phyloP scores from a whole-genome alignment of 2,113 vertebrate species.

The Rhineura floridana region DNA sequence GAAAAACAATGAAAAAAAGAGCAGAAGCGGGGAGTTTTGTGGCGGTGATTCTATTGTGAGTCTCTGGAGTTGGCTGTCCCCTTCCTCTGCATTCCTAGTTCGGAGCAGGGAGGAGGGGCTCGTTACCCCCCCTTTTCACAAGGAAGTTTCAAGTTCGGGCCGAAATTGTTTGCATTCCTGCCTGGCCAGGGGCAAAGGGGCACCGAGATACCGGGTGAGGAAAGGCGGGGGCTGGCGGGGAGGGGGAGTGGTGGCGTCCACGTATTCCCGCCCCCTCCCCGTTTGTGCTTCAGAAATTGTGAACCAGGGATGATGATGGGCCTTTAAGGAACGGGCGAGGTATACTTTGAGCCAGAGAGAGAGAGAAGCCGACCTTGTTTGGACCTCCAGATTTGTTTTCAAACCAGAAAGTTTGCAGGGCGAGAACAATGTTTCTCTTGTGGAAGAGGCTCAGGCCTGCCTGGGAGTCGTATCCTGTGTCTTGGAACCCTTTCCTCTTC shows the following conservation, averaged over 20 bases:
- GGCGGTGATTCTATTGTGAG: conserved; percentile 1
- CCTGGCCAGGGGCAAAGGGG: not conserved
- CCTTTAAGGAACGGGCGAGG: not conserved
- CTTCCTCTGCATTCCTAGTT: too few relatives aligned
- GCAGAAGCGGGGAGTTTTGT: not conserved
- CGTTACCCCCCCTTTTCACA: not conserved
- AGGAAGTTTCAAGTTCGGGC: not conserved
- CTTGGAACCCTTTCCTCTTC: not conserved
- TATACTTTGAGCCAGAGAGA: too few relatives aligned
- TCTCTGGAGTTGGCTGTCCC: not conserved
- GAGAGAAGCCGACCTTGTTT: not conserved
- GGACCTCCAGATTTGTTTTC: not conserved
- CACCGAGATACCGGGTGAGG: too few relatives aligned
- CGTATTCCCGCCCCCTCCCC: not conserved
- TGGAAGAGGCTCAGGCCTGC: not conserved
- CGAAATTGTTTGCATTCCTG: not conserved
- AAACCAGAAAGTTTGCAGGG: not conserved
- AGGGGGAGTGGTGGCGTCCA: not conserved
- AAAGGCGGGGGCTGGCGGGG: not conserved
- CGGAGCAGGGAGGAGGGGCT: not conserved
- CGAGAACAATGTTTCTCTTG: not conserved
- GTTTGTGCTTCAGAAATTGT: not conserved
- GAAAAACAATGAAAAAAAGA: too few relatives aligned
- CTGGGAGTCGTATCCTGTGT: not conserved
- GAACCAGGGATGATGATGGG: not conserved